phyloP scores from a whole-genome alignment of 2,888 invertebrate genomes.

The Lycocerus yunnanus region DNA sequence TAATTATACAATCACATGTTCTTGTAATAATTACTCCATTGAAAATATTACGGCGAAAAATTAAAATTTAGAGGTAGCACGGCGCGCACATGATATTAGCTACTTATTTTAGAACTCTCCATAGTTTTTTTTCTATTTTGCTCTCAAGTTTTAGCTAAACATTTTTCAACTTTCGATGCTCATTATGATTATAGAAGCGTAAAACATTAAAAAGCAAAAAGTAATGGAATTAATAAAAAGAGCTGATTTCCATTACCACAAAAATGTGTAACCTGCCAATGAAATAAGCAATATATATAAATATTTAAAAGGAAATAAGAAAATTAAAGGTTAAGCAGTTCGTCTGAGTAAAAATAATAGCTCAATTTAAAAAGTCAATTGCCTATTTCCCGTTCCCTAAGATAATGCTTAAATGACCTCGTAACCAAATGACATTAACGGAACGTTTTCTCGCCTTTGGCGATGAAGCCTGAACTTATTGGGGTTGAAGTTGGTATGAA shows the following conservation, averaged over 20 bases:
- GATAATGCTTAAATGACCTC: slow-evolving; percentile 47
- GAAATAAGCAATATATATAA: neutral
- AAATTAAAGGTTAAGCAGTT: slow-evolving; percentile 30
- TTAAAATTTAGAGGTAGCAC: neutral
- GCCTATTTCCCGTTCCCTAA: slow-evolving; percentile 47
- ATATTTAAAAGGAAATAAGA: slow-evolving; percentile 30
- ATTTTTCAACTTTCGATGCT: neutral
- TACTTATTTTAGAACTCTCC: neutral
- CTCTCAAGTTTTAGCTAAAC: neutral
- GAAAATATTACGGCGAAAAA: neutral
- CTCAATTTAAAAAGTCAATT: slow-evolving; percentile 50
- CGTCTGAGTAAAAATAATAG: slow-evolving; percentile 33
- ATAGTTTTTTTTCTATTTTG: neutral
- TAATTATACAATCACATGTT: neutral
- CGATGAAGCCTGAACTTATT: slow-evolving; percentile 37
- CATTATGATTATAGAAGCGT: neutral
- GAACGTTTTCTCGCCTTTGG: slow-evolving; percentile 43
- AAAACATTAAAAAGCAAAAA: neutral
- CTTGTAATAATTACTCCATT: neutral
- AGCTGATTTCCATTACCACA: neutral
- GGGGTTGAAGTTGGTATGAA: slow-evolving; percentile 24
- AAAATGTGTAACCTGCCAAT: neutral
- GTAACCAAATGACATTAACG: slow-evolving; percentile 50
- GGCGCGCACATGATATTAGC: too few species aligned
- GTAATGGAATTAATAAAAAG: neutral